A percentile compares a stretch with the other conserved stretches of the same genome.
These are phyloP conservation scores for Cydia splendana DNA, from an alignment of 1,140 invertebrate species.

Conservation along the genomic window DNA sequence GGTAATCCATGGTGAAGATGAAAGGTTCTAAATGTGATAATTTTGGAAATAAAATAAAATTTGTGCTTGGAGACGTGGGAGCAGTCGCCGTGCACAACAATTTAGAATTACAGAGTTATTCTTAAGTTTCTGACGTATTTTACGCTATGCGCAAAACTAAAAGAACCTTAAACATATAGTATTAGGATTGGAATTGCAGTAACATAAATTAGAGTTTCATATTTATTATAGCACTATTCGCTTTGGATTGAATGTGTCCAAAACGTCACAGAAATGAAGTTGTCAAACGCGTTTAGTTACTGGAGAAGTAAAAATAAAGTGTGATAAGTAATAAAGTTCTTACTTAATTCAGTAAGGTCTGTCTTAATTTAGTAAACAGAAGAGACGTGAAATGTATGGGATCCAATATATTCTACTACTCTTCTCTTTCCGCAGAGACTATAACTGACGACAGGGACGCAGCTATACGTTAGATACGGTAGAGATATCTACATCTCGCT, in stretches of 20 bases:
- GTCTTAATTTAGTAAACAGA: too few relatives aligned
- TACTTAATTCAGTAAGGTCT: too few relatives aligned
- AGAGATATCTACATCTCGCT: too few relatives aligned
- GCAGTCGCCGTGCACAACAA: background rate
- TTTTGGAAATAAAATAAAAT: constrained; percentile 12
- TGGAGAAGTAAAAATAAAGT: background rate
- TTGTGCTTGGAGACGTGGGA: constrained; percentile 7
- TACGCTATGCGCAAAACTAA: background rate
- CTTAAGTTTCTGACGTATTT: background rate
- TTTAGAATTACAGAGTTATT: too few relatives aligned
- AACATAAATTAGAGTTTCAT: background rate
- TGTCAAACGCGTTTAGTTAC: constrained; percentile 23
- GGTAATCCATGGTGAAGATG: constrained; percentile 66
- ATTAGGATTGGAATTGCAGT: background rate
- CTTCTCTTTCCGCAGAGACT: too few relatives aligned
- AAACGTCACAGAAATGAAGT: background rate
- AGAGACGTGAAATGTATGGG: too few relatives aligned
- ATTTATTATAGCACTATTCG: background rate
- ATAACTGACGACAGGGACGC: too few relatives aligned
- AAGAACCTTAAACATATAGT: background rate
- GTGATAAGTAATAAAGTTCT: too few relatives aligned
- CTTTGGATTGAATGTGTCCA: background rate
- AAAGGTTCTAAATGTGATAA: background rate
- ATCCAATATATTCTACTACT: too few relatives aligned
- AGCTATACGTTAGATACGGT: too few relatives aligned